Conservation (phyloP, 2,888 invertebrate genomes). For the Acronicta psi region DNA sequence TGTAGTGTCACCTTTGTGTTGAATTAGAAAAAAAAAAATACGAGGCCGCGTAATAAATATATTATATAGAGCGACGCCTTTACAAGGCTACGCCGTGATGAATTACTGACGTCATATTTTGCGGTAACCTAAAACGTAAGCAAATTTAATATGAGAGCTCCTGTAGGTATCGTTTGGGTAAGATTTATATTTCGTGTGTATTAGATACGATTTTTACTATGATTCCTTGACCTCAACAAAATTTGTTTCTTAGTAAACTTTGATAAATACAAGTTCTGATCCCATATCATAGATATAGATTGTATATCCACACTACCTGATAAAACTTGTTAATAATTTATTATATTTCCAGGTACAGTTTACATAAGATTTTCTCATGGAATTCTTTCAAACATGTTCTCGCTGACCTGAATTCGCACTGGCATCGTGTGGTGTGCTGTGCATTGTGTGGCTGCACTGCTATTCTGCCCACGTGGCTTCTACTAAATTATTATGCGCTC, state of each 20-base stretch:
- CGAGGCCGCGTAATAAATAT: constrained; percentile 40
- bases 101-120: constrained; percentile 33
- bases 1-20: constrained; percentile 53
- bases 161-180: too few relatives aligned
- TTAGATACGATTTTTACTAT: too few relatives aligned
- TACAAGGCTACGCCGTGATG: constrained; percentile 37
- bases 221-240: too few relatives aligned
- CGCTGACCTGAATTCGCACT: background rate
- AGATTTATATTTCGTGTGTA: too few relatives aligned
- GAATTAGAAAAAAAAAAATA: constrained; percentile 58
- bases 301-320: too few relatives aligned
- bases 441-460: constrained; percentile 1
- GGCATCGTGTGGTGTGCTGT: background rate
- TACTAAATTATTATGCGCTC: constrained; percentile 11
- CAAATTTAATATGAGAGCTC: too few relatives aligned
- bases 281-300: too few relatives aligned
- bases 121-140: constrained; percentile 32
- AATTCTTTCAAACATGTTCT: constrained; percentile 10
- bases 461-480: constrained; percentile 17
- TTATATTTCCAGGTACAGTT: background rate
- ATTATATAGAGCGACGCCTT: constrained; percentile 34
- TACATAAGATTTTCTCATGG: constrained; percentile 10
- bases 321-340: too few relatives aligned
- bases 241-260: too few relatives aligned
- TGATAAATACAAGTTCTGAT: too few relatives aligned